phyloP scores from a whole-genome alignment of 1,140 invertebrate genomes.

The Eumaeus atala region DNA sequence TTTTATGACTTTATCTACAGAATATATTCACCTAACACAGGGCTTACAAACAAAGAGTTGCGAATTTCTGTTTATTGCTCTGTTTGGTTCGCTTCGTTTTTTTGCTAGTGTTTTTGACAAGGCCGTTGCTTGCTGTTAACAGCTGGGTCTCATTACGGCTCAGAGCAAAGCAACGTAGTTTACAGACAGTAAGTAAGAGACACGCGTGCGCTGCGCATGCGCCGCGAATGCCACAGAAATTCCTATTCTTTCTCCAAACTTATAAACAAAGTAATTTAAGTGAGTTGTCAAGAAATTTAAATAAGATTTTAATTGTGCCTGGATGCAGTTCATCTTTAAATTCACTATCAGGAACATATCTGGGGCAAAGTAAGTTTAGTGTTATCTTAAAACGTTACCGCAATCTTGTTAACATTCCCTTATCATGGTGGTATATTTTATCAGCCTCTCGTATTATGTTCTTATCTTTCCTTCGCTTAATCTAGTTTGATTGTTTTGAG shows the following conservation, averaged over 20 bases:
- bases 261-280: no score
- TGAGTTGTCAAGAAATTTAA: no score
- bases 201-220: constrained; percentile 6
- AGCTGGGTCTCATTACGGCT: not conserved
- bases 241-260: no score
- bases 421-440: not conserved
- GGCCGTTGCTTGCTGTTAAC: constrained; percentile 2
- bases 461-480: not conserved
- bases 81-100: not conserved
- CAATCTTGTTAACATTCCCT: constrained; percentile 2
- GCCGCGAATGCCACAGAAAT: not conserved
- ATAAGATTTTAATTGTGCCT: no score
- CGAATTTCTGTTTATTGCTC: no score
- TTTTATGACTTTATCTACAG: no score
- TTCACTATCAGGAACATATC: no score
- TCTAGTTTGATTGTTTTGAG: constrained; percentile 1
- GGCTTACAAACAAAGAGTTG: no score
- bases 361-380: not conserved
- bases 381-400: constrained; percentile 1
- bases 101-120: constrained; percentile 5
- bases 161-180: not conserved
- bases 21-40: no score
- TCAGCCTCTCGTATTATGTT: not conserved
- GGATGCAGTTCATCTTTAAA: no score
- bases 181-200: not conserved